These are phyloP conservation scores for Drosophila bocki DNA, from an alignment of 1,140 invertebrate species.

Conservation along the genomic window DNA sequence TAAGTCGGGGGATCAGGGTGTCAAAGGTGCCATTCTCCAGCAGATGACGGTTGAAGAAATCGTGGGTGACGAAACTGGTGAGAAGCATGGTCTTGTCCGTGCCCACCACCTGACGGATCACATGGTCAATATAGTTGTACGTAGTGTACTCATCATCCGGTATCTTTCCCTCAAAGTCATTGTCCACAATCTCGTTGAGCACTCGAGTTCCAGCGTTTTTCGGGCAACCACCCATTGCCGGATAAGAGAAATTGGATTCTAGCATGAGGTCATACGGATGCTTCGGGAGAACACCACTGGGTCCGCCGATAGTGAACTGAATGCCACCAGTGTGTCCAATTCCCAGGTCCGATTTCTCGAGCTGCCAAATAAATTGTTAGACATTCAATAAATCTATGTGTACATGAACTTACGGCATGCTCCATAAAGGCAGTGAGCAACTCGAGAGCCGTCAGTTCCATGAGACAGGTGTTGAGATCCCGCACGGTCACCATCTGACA, in stretches of 20 bases:
- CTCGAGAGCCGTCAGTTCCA: conserved; percentile 73
- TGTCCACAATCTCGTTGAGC: conserved; percentile 80
- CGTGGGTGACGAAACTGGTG: conserved; percentile 80
- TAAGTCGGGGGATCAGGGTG: conserved; percentile 70
- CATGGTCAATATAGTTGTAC: conserved; percentile 78
- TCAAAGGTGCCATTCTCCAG: conserved; percentile 81
- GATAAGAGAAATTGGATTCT: conserved; percentile 78
- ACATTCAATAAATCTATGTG: accelerated
- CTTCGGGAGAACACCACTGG: conserved; percentile 76
- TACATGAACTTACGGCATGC: conserved; percentile 63
- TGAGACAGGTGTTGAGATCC: conserved; percentile 76
- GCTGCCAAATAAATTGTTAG: conserved; percentile 19
- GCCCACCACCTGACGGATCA: conserved; percentile 75
- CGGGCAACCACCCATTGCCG: conserved; percentile 79
- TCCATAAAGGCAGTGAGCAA: conserved; percentile 78
- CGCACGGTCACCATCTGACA: conserved; percentile 76
- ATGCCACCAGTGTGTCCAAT: conserved; percentile 82
- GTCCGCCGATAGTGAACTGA: conserved; percentile 82
- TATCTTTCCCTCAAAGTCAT: conserved; percentile 79
- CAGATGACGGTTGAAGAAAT: conserved; percentile 78
- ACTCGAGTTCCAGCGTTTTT: conserved; percentile 76
- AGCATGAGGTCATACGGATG: conserved; percentile 81
- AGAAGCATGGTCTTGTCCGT: conserved; percentile 80
- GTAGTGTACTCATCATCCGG: conserved; percentile 76
- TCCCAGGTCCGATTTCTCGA: conserved; percentile 79